These are phyloP conservation scores for Bacillus rossius DNA, from an alignment of 1,140 invertebrate genomes.

Conservation along the genomic window DNA sequence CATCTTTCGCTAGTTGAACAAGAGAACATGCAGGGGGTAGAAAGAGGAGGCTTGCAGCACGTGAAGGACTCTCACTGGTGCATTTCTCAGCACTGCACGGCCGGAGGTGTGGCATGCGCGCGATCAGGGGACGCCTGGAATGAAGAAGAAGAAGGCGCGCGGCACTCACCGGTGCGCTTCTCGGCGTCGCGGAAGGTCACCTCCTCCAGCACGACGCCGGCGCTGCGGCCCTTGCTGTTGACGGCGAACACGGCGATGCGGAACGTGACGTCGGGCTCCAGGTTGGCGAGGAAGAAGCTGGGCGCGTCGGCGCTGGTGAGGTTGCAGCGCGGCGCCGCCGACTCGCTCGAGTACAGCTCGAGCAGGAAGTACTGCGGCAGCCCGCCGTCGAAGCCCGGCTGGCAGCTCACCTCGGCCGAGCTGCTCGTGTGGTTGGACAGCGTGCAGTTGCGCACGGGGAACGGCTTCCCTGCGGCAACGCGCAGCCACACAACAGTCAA, in stretches of 20 bases:
- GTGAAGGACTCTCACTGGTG: too few relatives aligned
- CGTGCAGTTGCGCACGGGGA: slow-evolving; percentile 66
- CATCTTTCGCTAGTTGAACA: too few relatives aligned
- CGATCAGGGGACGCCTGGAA: too few relatives aligned
- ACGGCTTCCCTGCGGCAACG: slow-evolving; percentile 57
- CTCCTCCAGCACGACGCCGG: slow-evolving; percentile 61
- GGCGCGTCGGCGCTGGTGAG: slow-evolving; percentile 57
- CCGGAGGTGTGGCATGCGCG: too few relatives aligned
- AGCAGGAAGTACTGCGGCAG: slow-evolving; percentile 72
- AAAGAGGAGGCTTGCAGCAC: too few relatives aligned
- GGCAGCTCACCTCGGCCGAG: slow-evolving; percentile 67
- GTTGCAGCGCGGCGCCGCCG: slow-evolving; percentile 53
- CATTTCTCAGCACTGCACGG: too few relatives aligned
- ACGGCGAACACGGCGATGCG: slow-evolving; percentile 67
- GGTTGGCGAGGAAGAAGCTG: slow-evolving; percentile 58
- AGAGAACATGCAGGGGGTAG: too few relatives aligned
- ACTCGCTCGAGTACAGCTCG: slow-evolving; percentile 62
- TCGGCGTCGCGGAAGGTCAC: slow-evolving; percentile 72
- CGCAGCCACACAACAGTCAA: not conserved
- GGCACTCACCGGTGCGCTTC: slow-evolving; percentile 72
- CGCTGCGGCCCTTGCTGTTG: slow-evolving; percentile 72
- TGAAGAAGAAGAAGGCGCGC: too few relatives aligned
- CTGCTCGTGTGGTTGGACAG: slow-evolving; percentile 67
- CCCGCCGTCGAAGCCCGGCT: slow-evolving; percentile 78
- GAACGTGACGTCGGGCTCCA: slow-evolving; percentile 69